These are phyloP conservation scores for Unio pictorum DNA, from an alignment of 2,888 invertebrate species.

Conservation along the genomic window DNA sequence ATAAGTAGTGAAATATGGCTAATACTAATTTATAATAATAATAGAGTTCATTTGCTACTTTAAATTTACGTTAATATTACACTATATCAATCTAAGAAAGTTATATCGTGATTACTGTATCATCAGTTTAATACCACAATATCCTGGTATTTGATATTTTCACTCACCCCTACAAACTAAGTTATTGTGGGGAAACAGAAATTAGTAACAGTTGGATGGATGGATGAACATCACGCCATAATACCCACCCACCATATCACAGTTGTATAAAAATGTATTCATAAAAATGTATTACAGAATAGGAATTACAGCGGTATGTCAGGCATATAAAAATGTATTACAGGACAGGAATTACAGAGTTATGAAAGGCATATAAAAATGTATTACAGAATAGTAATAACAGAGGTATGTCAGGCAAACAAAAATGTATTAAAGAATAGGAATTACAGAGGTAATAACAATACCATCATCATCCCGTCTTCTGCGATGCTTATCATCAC, in stretches of 20 bases:
- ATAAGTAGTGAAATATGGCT: no score
- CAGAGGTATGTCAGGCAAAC: not conserved
- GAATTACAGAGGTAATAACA: slow-evolving; percentile 6
- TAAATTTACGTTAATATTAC: no score
- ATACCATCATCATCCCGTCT: slow-evolving; percentile 33
- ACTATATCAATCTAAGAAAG: no score
- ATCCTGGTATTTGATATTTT: no score
- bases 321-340: not conserved
- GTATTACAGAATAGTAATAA: not conserved
- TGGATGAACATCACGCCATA: no score
- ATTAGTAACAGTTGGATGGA: no score
- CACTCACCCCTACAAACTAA: no score
- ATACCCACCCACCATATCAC: not conserved
- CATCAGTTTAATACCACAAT: no score
- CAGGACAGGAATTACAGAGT: not conserved
- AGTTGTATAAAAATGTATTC: not conserved
- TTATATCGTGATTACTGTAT: no score
- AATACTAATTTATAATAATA: no score
- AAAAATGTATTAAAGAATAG: not conserved
- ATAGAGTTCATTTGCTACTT: no score
- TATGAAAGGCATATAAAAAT: not conserved
- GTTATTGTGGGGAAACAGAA: no score
- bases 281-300: not conserved
- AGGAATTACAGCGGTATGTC: not conserved
- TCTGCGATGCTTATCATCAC: slow-evolving; percentile 26